A percentile compares a stretch with the other conserved stretches of the same genome.
Conservation (phyloP, 30 jellyfish, hydroid and myxozoan genomes). For the Aurelia aurita complex sp. Pacific region DNA sequence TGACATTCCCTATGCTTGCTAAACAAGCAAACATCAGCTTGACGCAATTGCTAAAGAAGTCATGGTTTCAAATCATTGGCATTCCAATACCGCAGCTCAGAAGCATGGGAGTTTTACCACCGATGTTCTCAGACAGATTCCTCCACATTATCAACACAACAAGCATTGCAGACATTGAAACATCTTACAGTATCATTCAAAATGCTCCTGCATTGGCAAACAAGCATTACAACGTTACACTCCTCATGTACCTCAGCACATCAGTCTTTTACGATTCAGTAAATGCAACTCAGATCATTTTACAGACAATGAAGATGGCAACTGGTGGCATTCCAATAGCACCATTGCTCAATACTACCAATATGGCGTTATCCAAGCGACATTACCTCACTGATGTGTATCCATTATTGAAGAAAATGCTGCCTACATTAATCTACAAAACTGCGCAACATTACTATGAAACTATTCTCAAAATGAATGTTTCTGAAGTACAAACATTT, state of each 20-base stretch:
- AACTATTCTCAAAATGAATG: too few species aligned
- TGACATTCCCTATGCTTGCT: background rate
- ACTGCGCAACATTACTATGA: too few species aligned
- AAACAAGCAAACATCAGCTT: too few species aligned
- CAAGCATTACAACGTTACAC: background rate
- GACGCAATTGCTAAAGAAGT: too few species aligned
- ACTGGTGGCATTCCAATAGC: background rate
- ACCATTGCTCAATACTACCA: background rate
- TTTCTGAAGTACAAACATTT: too few species aligned
- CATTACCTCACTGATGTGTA: background rate
- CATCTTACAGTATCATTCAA: background rate
- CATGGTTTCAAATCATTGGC: too few species aligned
- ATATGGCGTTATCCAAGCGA: background rate
- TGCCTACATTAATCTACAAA: background rate
- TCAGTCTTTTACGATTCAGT: background rate
- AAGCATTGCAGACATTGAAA: background rate
- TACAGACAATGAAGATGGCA: too few species aligned
- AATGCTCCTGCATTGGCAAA: background rate
- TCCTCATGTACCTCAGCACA: background rate
- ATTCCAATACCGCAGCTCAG: background rate
- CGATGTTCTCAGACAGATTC: background rate
- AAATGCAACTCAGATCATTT: background rate
- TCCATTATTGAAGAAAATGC: background rate
- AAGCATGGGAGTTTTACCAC: background rate
- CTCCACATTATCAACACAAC: background rate